A percentile compares a stretch with the other conserved stretches of the same genome.
These are phyloP conservation scores for Papilio protenor DNA, from an alignment of 2,888 invertebrate genomes.

Conservation along the genomic window DNA sequence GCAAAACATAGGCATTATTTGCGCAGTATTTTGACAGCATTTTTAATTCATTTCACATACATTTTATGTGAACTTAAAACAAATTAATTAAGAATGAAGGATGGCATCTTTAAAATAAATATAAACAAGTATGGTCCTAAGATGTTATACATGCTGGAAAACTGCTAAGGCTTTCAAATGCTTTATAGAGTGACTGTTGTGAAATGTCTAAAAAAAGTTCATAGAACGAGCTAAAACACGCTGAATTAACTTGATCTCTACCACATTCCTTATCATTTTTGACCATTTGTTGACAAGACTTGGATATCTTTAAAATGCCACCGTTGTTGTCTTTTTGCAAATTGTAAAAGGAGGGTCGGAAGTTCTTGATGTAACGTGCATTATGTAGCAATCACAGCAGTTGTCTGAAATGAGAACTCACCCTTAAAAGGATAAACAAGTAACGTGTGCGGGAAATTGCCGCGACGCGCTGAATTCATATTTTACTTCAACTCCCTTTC, in stretches of 20 bases:
- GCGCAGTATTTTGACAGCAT: slow-evolving; percentile 50
- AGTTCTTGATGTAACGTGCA: slow-evolving; percentile 62
- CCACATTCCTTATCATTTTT: slow-evolving; percentile 34
- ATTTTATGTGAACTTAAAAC: slow-evolving; percentile 30
- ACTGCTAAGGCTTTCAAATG: too few relatives aligned
- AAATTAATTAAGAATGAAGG: not conserved
- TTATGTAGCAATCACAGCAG: slow-evolving; percentile 81
- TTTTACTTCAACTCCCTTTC: slow-evolving; percentile 74
- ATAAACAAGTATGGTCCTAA: not conserved
- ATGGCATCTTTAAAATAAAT: not conserved
- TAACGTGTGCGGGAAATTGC: slow-evolving; percentile 82
- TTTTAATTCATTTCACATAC: slow-evolving; percentile 47
- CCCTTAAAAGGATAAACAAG: slow-evolving; percentile 83
- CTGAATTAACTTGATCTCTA: not conserved
- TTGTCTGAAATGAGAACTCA: slow-evolving; percentile 80
- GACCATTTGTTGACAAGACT: slow-evolving; percentile 60
- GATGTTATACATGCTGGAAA: not conserved
- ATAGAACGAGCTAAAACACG: not conserved
- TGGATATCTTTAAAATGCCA: slow-evolving; percentile 50
- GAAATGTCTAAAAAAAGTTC: not conserved
- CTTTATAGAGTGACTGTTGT: not conserved
- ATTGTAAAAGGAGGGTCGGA: slow-evolving; percentile 49
- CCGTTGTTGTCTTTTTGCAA: slow-evolving; percentile 46
- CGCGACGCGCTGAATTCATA: slow-evolving; percentile 79
- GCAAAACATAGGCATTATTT: slow-evolving; percentile 69